A percentile compares a stretch with the other conserved stretches of the same genome.
phyloP scores from a whole-genome alignment of 2,797 vertebrate genomes.

The Macrochelys suwanniensis region DNA sequence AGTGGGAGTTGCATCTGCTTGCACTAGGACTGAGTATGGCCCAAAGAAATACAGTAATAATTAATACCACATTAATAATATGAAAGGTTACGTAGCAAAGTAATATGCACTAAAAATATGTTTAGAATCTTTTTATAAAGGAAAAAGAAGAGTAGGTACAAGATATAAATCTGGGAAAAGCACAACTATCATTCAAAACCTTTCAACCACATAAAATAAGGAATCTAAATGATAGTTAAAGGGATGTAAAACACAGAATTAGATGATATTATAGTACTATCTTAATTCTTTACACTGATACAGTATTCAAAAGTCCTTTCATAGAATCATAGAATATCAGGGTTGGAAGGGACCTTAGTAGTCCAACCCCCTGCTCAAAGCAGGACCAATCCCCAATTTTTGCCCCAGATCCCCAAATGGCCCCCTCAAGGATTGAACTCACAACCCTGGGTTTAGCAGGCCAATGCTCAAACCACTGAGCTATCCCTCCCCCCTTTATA shows the following conservation, averaged over 20 bases:
- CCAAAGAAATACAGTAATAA: background rate
- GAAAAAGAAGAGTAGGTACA: background rate
- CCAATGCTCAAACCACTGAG: too few relatives aligned
- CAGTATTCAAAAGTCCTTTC: background rate
- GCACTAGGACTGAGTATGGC: background rate
- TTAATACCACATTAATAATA: background rate
- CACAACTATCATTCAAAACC: background rate
- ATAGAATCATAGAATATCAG: too few relatives aligned
- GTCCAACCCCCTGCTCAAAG: too few relatives aligned
- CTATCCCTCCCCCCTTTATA: too few relatives aligned
- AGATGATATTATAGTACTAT: rapidly evolving
- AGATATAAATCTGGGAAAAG: background rate
- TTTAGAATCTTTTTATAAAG: background rate
- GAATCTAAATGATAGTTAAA: background rate
- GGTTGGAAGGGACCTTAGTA: too few relatives aligned
- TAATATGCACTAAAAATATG: background rate
- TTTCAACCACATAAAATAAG: background rate
- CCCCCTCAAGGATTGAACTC: too few relatives aligned
- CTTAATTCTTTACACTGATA: background rate
- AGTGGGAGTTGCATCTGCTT: background rate
- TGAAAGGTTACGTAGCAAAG: background rate
- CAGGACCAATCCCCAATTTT: too few relatives aligned
- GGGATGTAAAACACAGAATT: background rate
- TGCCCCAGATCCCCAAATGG: too few relatives aligned
- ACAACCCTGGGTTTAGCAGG: too few relatives aligned